These are phyloP conservation scores for Eospalax fontanierii DNA, from an alignment of 2,797 vertebrate species.

Conservation along the genomic window DNA sequence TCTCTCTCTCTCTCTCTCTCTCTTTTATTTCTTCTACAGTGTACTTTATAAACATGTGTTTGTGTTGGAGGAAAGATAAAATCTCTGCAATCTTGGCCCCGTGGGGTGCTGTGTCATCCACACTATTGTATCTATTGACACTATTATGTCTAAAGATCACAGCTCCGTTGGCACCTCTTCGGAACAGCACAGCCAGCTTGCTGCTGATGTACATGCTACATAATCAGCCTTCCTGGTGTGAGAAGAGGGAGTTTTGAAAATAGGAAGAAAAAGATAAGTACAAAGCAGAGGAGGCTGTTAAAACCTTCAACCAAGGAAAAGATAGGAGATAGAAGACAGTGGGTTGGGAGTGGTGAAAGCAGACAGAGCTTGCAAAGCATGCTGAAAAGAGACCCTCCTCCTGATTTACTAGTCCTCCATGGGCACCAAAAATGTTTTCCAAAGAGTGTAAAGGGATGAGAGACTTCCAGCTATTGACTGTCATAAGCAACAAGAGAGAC, in stretches of 20 bases:
- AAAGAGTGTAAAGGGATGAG: conserved; percentile 59
- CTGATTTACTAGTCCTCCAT: not conserved
- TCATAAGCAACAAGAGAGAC: conserved; percentile 46
- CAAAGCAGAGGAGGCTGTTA: conserved; percentile 33
- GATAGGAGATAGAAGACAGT: not conserved
- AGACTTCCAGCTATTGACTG: conserved; percentile 15
- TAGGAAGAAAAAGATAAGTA: conserved; percentile 42
- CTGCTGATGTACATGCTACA: not conserved
- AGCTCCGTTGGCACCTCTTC: not conserved
- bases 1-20: too few relatives aligned
- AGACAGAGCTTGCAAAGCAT: conserved; percentile 4
- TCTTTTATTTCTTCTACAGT: conserved; percentile 55
- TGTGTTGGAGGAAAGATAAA: conserved; percentile 38
- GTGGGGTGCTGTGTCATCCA: conserved; percentile 23
- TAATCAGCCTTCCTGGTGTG: conserved; percentile 8
- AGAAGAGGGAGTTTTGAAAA: conserved; percentile 52
- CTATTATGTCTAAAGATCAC: conserved; percentile 10
- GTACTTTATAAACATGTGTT: conserved; percentile 16
- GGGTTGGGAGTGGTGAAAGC: not conserved
- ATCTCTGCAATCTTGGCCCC: conserved; percentile 9
- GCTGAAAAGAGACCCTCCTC: conserved; percentile 8
- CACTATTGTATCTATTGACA: not conserved
- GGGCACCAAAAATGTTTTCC: conserved; percentile 20
- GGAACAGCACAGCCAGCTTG: conserved; percentile 12
- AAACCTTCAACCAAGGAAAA: conserved; percentile 61